Evolutionary conservation across 2,797 vertebrate genomes (phyloP).

Genomic region (Rhodeus uyekii): DNA sequence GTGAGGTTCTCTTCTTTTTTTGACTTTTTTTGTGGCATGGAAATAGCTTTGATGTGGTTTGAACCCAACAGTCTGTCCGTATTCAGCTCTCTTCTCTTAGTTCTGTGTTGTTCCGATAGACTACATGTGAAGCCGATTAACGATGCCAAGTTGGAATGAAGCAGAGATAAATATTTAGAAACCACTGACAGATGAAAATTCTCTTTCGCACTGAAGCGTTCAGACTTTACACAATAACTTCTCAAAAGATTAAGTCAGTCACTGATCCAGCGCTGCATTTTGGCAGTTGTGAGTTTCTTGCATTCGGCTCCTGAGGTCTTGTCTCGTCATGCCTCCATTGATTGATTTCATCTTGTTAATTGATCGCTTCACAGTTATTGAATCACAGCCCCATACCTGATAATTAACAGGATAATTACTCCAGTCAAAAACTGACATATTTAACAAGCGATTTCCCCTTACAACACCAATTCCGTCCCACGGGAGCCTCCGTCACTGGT

Average conservation of each 20-base stretch:
- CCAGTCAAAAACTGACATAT: constrained; percentile 53
- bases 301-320: constrained; percentile 31
- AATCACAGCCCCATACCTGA: constrained; percentile 56
- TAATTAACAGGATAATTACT: constrained; percentile 62
- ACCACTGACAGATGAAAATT: constrained; percentile 17
- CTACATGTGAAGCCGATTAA: constrained; percentile 1
- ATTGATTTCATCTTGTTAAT: constrained; percentile 59
- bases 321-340: constrained; percentile 49
- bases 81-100: background rate
- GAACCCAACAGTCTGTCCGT: constrained; percentile 7
- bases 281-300: constrained; percentile 6
- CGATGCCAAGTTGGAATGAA: background rate
- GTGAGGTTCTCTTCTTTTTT: constrained; percentile 2
- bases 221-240: constrained; percentile 14
- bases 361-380: constrained; percentile 56
- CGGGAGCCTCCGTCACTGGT: background rate
- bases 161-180: constrained; percentile 31
- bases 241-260: constrained; percentile 18
- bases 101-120: background rate
- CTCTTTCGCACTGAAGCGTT: constrained; percentile 21
- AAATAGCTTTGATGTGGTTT: constrained; percentile 19
- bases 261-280: constrained; percentile 15
- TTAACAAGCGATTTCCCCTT: constrained; percentile 47
- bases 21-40: constrained; percentile 18
- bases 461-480: constrained; percentile 3